Evolutionary conservation across 2,113 vertebrate genomes (phyloP), one percentile per base, ranked within the genome.

Genomic region (Lanius ludovicianus): DNA sequence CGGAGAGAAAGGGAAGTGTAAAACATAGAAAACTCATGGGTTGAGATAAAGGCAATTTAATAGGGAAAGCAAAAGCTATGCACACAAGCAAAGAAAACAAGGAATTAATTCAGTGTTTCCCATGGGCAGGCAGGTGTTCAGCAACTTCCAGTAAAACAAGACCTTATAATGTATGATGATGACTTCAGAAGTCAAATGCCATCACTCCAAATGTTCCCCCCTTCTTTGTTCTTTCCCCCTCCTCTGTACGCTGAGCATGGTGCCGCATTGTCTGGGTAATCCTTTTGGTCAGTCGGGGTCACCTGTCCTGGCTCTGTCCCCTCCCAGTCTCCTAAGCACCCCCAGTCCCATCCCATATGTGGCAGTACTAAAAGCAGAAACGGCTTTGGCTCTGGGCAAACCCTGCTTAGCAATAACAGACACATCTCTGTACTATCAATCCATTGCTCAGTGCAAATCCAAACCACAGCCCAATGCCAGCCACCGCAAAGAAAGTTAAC

Each of bases 271-370:
- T 59, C 37, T 67, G 69, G 53, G 53, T 2, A n/a, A 15, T 39
- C 24, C 23, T n/a, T 60, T 24, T 39, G 53, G 77, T 52, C 59
- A 59, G 4, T 3, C 20, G 2, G 33, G 23, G 46, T 46, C 68
- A 39, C 19, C 60, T 39, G 15, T 24, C 23, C 52, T 14, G 13
- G 53, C 33, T 60, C 1, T 5, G 11, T n/a, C 60, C 53, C 39
- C 13, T 46, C 28, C 22, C 22, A 49, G 0, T 0, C 8, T 33
- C 17, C 31, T 4, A 20, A 3, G 9, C 23, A 53, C 2, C 28
- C 19, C 23, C 31, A 37, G 3, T 6, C 6, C 9, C 33, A 33
- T 59, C 33, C 1, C 19, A 33, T 39, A 13, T 3, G 8, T 24
- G 11, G 15, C 52, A 10, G 7, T 7, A 39, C 13, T 5, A n/a